Conservation (phyloP, 2,113 vertebrate species). For the Pomatostomus ruficeps region DNA sequence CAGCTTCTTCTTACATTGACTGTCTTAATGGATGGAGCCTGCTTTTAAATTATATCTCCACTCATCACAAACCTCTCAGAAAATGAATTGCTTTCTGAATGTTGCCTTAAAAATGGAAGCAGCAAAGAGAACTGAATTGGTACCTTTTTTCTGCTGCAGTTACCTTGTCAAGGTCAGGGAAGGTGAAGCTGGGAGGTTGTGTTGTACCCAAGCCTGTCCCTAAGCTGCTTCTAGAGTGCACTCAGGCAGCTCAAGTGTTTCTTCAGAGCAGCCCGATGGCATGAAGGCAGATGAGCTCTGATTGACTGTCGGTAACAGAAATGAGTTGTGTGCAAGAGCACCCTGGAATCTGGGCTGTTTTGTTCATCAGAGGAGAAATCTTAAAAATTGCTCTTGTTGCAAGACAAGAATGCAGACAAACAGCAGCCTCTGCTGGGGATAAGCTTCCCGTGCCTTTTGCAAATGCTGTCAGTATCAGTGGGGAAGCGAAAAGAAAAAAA, state of each 20-base stretch:
- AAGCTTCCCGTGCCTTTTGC: not conserved
- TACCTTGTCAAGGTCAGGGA: not conserved
- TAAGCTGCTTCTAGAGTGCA: not conserved
- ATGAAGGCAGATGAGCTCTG: not conserved
- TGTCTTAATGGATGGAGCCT: not conserved
- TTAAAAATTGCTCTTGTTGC: not conserved
- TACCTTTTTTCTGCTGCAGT: not conserved
- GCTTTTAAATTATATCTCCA: not conserved
- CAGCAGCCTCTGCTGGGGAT: conserved; percentile 45
- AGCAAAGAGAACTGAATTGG: not conserved
- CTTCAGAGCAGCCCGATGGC: accelerated
- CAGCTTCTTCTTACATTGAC: not conserved
- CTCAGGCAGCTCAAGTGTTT: not conserved
- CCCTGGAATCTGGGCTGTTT: not conserved
- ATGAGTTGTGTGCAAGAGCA: accelerated
- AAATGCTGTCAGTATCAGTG: not conserved
- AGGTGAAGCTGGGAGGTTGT: not conserved
- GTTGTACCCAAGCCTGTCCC: not conserved
- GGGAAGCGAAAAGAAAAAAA: not conserved
- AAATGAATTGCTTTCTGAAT: not conserved
- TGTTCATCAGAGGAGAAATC: not conserved
- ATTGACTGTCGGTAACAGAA: not conserved
- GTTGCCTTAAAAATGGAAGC: not conserved
- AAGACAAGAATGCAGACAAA: not conserved
- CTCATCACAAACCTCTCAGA: not conserved